Conservation (phyloP, 2,797 vertebrate genomes). For the Paedocypris micromegethes region DNA sequence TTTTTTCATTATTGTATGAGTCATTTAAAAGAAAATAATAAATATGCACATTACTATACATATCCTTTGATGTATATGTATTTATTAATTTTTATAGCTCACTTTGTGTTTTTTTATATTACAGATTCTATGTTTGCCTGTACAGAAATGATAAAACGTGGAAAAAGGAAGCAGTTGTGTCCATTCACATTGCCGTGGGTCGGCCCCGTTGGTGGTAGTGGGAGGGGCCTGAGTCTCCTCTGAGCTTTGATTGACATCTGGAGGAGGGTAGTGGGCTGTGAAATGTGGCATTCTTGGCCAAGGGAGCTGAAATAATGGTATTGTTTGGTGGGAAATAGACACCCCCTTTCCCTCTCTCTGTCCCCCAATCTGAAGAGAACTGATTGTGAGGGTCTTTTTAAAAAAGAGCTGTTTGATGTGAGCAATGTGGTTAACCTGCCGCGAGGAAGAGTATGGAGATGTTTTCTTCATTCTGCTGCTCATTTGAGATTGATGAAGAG, state of each 20-base stretch:
- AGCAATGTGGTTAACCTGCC: conserved; percentile 77
- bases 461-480: conserved; percentile 50
- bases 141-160: neutral
- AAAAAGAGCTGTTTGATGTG: conserved; percentile 80
- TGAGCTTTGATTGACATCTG: conserved; percentile 70
- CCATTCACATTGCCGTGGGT: conserved; percentile 37
- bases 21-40: too few species aligned
- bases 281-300: conserved; percentile 95
- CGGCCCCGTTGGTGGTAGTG: conserved; percentile 49
- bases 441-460: conserved; percentile 64
- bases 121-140: too few species aligned
- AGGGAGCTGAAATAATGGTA: conserved; percentile 97
- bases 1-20: too few species aligned
- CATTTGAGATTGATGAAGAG: conserved; percentile 7
- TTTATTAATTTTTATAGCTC: too few species aligned
- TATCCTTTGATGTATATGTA: too few species aligned
- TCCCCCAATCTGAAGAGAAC: conserved; percentile 68
- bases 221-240: conserved; percentile 54
- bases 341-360: conserved; percentile 66
- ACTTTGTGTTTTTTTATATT: too few species aligned
- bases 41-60: too few species aligned
- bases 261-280: conserved; percentile 82
- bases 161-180: conserved; percentile 41
- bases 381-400: conserved; percentile 87
- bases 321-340: conserved; percentile 88